These are phyloP conservation scores for Anthophora plumipes DNA, from an alignment of 2,888 invertebrate species.

Conservation along the genomic window DNA sequence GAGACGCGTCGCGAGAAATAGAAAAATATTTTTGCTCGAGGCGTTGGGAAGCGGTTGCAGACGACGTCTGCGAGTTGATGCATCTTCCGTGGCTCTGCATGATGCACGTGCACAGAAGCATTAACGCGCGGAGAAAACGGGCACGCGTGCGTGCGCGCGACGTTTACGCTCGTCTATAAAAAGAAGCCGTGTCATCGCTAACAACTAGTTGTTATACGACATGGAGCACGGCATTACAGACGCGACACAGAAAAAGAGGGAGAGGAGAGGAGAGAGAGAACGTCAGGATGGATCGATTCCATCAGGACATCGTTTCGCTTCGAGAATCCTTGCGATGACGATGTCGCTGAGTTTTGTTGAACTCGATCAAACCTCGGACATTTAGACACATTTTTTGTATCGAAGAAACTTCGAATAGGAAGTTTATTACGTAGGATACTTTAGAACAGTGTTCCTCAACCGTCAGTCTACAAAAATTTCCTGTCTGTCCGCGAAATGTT, in stretches of 20 bases:
- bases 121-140: slow-evolving; percentile 42
- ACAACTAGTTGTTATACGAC: slow-evolving; percentile 53
- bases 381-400: not conserved
- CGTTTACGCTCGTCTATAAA: slow-evolving; percentile 75
- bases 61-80: slow-evolving; percentile 5
- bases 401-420: not conserved
- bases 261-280: slow-evolving; percentile 20
- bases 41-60: slow-evolving; percentile 2
- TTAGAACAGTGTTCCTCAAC: too few relatives aligned
- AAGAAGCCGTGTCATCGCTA: slow-evolving; percentile 78
- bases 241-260: not conserved
- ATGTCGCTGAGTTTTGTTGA: slow-evolving; percentile 38
- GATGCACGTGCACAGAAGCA: slow-evolving; percentile 24
- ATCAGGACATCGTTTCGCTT: slow-evolving; percentile 41
- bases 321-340: slow-evolving; percentile 38
- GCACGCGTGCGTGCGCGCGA: slow-evolving; percentile 56
- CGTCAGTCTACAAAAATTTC: too few relatives aligned
- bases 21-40: slow-evolving; percentile 14
- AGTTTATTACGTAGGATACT: not conserved
- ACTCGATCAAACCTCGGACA: not conserved
- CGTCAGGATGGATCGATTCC: slow-evolving; percentile 49
- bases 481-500: too few relatives aligned
- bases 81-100: not conserved
- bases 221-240: slow-evolving; percentile 46
- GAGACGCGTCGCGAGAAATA: too few relatives aligned